Conservation (phyloP, 2,797 vertebrate species). For the Moxostoma hubbsi region DNA sequence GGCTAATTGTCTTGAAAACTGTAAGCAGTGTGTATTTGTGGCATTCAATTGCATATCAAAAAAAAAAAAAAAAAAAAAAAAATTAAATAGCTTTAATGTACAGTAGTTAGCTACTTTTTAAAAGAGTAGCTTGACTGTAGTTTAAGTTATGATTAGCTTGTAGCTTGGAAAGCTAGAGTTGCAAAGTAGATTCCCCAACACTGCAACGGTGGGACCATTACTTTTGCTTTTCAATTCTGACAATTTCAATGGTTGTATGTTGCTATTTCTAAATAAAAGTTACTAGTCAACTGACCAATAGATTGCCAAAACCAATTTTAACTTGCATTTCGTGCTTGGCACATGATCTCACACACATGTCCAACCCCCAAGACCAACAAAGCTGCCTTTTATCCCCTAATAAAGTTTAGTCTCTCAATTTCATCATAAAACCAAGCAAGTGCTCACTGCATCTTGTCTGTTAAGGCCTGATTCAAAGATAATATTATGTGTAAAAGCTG, state of each 20-base stretch:
- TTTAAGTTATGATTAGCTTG: too few species aligned
- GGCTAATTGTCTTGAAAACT: too few species aligned
- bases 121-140: too few species aligned
- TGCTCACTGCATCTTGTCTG: background rate
- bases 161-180: too few species aligned
- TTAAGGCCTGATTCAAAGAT: background rate
- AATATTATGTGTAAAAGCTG: background rate
- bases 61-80: too few species aligned
- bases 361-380: background rate
- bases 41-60: too few species aligned
- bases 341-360: background rate
- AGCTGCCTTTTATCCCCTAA: constrained; percentile 1
- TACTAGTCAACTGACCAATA: background rate
- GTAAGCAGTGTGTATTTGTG: too few species aligned
- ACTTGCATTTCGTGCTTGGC: background rate
- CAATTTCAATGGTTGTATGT: background rate
- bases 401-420: background rate
- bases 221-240: too few species aligned
- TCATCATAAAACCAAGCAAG: background rate
- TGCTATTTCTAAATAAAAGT: background rate
- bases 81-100: too few species aligned
- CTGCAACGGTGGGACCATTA: too few species aligned
- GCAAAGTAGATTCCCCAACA: too few species aligned
- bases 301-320: constrained; percentile 6
- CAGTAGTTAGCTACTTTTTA: too few species aligned